Evolutionary conservation across 2,113 vertebrate genomes (phyloP).

Genomic region (Chaetura pelagica): DNA sequence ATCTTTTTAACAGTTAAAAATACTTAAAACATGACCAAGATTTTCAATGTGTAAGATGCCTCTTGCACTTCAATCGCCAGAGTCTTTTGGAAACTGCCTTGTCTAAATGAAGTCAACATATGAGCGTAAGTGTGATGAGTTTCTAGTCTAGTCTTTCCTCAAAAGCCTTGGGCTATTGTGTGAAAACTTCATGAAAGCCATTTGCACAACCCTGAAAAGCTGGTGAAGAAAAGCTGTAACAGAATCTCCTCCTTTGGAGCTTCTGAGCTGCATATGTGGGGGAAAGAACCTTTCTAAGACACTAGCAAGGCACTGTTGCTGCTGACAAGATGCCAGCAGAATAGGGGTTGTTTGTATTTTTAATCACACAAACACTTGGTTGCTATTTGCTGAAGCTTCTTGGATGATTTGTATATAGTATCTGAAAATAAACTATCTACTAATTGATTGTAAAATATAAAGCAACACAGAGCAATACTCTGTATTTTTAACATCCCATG

Average conservation of each 20-base stretch:
- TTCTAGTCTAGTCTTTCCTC: not conserved
- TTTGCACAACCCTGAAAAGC: not conserved
- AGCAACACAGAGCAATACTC: not conserved
- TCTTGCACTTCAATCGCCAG: not conserved
- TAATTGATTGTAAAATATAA: not conserved
- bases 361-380: not conserved
- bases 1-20: not conserved
- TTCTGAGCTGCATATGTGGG: rapidly evolving
- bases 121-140: not conserved
- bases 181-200: not conserved
- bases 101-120: not conserved
- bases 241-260: not conserved
- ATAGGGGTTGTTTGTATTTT: rapidly evolving
- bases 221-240: not conserved
- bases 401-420: not conserved
- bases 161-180: not conserved
- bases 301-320: rapidly evolving
- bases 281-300: not conserved
- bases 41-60: not conserved
- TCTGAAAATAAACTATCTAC: not conserved
- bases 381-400: not conserved
- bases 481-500: not conserved
- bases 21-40: not conserved
- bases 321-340: not conserved
- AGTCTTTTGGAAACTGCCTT: not conserved